A percentile compares a stretch with the other conserved stretches of the same genome.
phyloP scores from a whole-genome alignment of 2,888 invertebrate species.

The Pachliopta kotzebuea region DNA sequence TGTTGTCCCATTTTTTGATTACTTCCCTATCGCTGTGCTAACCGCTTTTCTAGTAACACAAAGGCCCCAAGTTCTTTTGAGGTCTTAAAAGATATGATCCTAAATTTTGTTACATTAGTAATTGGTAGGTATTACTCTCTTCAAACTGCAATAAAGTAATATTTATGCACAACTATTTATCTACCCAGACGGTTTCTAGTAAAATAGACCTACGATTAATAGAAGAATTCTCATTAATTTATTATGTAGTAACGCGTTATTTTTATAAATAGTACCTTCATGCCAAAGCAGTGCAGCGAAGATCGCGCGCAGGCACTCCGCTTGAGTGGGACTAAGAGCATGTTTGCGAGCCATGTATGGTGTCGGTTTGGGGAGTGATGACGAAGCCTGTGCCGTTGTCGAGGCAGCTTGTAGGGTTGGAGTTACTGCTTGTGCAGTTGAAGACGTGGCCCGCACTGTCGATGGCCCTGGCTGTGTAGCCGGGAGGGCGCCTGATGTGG shows the following conservation, averaged over 20 bases:
- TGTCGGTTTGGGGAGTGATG: constrained; percentile 19
- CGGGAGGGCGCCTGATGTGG: not conserved
- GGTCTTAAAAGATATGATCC: too few species aligned
- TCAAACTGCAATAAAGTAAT: too few species aligned
- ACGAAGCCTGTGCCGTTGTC: not conserved
- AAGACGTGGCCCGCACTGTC: not conserved
- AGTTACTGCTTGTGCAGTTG: not conserved
- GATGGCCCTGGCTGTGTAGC: not conserved
- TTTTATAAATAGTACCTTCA: constrained; percentile 82
- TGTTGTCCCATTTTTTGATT: too few species aligned
- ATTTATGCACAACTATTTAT: too few species aligned
- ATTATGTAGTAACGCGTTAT: not conserved
- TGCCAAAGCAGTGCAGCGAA: constrained; percentile 99
- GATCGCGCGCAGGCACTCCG: constrained; percentile 94
- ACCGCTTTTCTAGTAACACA: too few species aligned
- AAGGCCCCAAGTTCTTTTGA: too few species aligned
- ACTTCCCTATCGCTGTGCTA: too few species aligned
- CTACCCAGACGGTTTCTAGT: too few species aligned
- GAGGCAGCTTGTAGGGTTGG: not conserved
- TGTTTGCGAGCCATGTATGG: constrained; percentile 85
- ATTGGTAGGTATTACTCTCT: too few species aligned
- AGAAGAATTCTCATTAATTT: not conserved
- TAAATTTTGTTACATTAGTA: too few species aligned
- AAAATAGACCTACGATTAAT: too few species aligned
- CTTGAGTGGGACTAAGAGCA: constrained; percentile 95